Percentiles rank a stretch among this genome's conserved stretches.
Evolutionary conservation across 2,797 vertebrate genomes (phyloP).

Genomic region (Neosilurus hyrtlii): DNA sequence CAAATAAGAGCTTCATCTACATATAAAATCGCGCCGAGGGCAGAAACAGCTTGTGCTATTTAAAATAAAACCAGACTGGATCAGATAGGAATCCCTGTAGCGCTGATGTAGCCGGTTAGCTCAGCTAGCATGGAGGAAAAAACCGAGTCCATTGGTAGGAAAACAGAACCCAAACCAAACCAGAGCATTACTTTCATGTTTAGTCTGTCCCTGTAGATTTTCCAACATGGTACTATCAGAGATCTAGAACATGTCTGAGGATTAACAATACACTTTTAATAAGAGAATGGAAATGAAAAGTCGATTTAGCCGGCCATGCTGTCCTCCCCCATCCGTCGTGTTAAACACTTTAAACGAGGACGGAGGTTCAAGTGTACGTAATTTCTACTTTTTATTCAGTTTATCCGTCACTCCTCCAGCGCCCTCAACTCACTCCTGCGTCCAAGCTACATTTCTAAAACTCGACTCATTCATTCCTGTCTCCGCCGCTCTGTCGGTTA

Average conservation of each 20-base stretch:
- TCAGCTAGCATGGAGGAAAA: background rate
- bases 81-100: background rate
- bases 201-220: background rate
- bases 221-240: background rate
- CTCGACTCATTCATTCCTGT: constrained; percentile 77
- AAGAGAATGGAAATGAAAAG: background rate
- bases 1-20: background rate
- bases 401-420: constrained; percentile 70
- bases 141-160: too few relatives aligned
- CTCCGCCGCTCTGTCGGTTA: constrained; percentile 51
- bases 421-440: constrained; percentile 60
- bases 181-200: background rate
- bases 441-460: constrained; percentile 54
- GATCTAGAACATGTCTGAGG: background rate
- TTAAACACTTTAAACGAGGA: background rate
- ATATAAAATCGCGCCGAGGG: background rate
- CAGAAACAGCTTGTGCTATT: background rate
- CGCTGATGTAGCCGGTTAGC: background rate
- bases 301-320: constrained; percentile 64
- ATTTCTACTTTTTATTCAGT: constrained; percentile 52
- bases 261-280: background rate
- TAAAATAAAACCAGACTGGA: background rate
- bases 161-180: background rate
- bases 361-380: constrained; percentile 46
- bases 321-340: constrained; percentile 52